Conservation (phyloP, 2,888 invertebrate species). For the Timema cristinae region DNA sequence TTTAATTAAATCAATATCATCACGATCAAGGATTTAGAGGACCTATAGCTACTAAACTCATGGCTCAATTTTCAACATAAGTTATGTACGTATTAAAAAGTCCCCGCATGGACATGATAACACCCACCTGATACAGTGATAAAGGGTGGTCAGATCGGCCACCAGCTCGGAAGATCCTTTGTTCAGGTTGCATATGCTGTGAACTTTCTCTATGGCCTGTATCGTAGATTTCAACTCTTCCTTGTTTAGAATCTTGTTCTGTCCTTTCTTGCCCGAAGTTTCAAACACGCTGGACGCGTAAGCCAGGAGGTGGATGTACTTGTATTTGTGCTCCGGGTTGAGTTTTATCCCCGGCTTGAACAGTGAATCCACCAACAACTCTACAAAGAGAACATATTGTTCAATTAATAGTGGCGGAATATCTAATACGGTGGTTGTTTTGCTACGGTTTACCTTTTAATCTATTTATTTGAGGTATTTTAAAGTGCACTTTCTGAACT, state of each 20-base stretch:
- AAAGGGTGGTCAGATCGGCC: conserved; percentile 84
- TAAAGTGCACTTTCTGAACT: no score
- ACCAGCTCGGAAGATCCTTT: conserved; percentile 92
- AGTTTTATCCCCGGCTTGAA: conserved; percentile 93
- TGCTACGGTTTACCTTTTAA: no score
- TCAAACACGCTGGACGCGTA: conserved; percentile 95
- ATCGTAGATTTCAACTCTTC: conserved; percentile 90
- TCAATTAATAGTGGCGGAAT: no score
- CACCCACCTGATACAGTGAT: conserved; percentile 78
- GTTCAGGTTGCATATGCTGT: conserved; percentile 81
- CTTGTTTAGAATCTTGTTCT: conserved; percentile 61
- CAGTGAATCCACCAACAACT: conserved; percentile 86
- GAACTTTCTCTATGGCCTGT: conserved; percentile 86
- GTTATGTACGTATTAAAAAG: no score
- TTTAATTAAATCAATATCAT: no score
- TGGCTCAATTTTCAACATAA: background rate
- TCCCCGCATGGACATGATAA: no score
- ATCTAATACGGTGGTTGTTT: no score
- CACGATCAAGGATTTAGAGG: conserved; percentile 18
- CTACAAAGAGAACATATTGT: conserved; percentile 47
- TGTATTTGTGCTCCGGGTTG: conserved; percentile 95
- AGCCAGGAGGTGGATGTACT: conserved; percentile 91
- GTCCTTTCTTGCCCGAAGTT: conserved; percentile 62
- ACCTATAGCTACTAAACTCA: background rate
- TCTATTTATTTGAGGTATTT: no score